Evolutionary conservation across 1,140 invertebrate genomes (phyloP).

Genomic region (Listronotus oregonensis): DNA sequence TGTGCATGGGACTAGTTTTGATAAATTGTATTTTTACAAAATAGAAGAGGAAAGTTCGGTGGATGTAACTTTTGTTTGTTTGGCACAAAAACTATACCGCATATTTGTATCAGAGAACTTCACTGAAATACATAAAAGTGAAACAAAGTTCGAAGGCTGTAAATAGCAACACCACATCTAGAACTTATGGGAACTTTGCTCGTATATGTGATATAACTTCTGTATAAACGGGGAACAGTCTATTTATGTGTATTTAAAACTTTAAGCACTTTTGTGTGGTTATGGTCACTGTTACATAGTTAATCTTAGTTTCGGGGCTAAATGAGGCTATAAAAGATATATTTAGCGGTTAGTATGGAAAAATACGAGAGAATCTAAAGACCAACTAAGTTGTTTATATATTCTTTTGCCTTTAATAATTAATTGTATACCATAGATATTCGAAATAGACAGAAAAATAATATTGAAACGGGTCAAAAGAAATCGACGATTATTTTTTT

Average conservation of each 20-base stretch:
- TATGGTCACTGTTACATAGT: constrained; percentile 29
- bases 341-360: constrained; percentile 14
- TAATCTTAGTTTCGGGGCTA: constrained; percentile 24
- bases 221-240: constrained; percentile 28
- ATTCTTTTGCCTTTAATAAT: too few species aligned
- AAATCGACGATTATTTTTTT: too few species aligned
- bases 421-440: too few species aligned
- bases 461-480: too few species aligned
- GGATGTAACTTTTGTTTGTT: constrained; percentile 12
- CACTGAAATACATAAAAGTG: constrained; percentile 24
- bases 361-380: too few species aligned
- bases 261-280: constrained; percentile 36
- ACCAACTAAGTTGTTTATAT: too few species aligned
- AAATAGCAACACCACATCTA: constrained; percentile 25
- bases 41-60: neutral
- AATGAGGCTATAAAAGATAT: constrained; percentile 25
- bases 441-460: too few species aligned
- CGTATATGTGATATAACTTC: constrained; percentile 28
- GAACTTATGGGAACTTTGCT: constrained; percentile 25
- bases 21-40: neutral
- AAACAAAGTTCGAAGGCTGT: constrained; percentile 25
- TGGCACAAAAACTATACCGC: constrained; percentile 7
- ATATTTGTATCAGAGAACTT: constrained; percentile 11
- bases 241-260: constrained; percentile 39
- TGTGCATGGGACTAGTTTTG: too few species aligned